A percentile compares a stretch with the other conserved stretches of the same genome.
Conservation (phyloP, 2,797 vertebrate species). For the Sebastes trivittatus region DNA sequence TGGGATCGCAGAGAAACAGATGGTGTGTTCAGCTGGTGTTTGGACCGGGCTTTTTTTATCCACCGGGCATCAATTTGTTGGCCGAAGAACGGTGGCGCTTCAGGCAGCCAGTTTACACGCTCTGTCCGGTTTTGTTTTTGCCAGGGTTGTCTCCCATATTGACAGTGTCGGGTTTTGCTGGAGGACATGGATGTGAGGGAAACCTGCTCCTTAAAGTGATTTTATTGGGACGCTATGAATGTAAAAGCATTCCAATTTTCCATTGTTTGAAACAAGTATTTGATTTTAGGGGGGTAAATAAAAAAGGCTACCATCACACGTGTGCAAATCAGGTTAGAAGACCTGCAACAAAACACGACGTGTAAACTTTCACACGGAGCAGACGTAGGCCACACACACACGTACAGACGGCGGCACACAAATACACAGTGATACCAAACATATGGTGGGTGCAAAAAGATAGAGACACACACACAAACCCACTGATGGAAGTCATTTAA, state of each 20-base stretch:
- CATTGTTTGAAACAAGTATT: neutral
- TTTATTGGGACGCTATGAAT: neutral
- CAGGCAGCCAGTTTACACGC: constrained; percentile 43
- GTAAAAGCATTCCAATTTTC: neutral
- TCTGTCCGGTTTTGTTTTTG: constrained; percentile 40
- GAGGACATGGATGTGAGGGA: neutral
- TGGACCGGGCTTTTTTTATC: constrained; percentile 55
- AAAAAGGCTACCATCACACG: neutral
- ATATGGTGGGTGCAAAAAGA: neutral
- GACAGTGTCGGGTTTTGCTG: constrained; percentile 10
- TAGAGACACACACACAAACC: neutral
- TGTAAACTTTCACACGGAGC: neutral
- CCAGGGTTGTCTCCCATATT: constrained; percentile 29
- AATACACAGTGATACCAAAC: neutral
- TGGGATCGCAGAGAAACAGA: constrained; percentile 63
- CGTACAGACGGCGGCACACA: neutral
- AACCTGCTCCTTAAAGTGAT: neutral
- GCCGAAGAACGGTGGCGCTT: constrained; percentile 42
- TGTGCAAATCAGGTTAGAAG: neutral
- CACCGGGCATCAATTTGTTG: constrained; percentile 62
- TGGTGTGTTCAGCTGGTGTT: constrained; percentile 73
- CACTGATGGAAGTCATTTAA: neutral
- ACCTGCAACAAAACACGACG: neutral
- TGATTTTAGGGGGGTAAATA: neutral
- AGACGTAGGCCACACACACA: neutral